A percentile compares a stretch with the other conserved stretches of the same genome.
Evolutionary conservation across 1,140 invertebrate species (phyloP).

Genomic region (Matsumurasca onukii): DNA sequence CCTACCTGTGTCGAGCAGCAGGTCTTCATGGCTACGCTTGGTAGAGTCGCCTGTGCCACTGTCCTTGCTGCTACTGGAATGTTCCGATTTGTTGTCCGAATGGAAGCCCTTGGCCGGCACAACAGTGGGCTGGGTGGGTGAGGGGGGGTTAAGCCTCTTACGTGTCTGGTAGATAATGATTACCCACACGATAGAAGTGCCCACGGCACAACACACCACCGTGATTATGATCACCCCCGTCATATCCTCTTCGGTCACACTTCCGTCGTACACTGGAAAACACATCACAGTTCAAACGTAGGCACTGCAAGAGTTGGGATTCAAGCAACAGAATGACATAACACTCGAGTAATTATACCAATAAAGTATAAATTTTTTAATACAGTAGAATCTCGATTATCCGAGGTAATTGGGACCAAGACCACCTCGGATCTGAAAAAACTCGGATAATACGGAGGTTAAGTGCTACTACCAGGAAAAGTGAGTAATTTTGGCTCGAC

Average conservation of each 20-base stretch:
- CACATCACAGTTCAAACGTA: too few relatives aligned
- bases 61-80: slow-evolving; percentile 57
- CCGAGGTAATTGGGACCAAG: too few relatives aligned
- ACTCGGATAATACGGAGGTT: too few relatives aligned
- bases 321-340: too few relatives aligned
- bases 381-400: too few relatives aligned
- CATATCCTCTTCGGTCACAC: slow-evolving; percentile 56
- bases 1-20: slow-evolving; percentile 44
- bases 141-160: slow-evolving; percentile 55
- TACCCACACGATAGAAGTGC: slow-evolving; percentile 89
- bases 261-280: slow-evolving; percentile 30
- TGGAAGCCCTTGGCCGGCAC: too few relatives aligned
- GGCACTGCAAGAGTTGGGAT: too few relatives aligned
- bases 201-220: slow-evolving; percentile 85
- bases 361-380: too few relatives aligned
- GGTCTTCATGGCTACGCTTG: slow-evolving; percentile 57
- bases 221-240: slow-evolving; percentile 85
- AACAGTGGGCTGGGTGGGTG: slow-evolving; percentile 44
- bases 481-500: too few relatives aligned
- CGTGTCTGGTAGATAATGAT: slow-evolving; percentile 87
- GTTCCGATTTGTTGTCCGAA: slow-evolving; percentile 50
- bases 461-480: too few relatives aligned
- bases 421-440: too few relatives aligned
- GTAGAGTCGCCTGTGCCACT: slow-evolving; percentile 61
- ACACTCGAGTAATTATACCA: too few relatives aligned